phyloP scores from a whole-genome alignment of 35 echinoderm and acorn worm genomes.

The Amphiura filiformis region DNA sequence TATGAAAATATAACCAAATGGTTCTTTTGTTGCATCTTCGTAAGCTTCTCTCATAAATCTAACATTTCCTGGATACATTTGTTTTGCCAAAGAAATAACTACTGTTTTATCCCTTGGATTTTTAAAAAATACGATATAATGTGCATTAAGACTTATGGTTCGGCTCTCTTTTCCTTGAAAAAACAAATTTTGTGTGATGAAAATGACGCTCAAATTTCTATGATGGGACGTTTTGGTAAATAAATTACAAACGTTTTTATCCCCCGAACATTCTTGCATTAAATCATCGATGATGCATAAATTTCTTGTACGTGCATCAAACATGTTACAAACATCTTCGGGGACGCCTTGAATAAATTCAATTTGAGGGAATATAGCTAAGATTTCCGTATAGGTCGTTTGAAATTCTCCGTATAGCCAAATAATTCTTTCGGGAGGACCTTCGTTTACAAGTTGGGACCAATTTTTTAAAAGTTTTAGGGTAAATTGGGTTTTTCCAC shows the following conservation, averaged over 20 bases:
- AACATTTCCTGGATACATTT: conserved; percentile 46
- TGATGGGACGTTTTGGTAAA: conserved; percentile 70
- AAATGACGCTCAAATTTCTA: conserved; percentile 54
- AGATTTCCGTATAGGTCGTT: conserved; percentile 24
- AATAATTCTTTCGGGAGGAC: conserved; percentile 38
- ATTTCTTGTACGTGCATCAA: conserved; percentile 40
- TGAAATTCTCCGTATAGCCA: conserved; percentile 76
- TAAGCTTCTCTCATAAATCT: conserved; percentile 41
- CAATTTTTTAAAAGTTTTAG: conserved; percentile 49
- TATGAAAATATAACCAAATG: conserved; percentile 45
- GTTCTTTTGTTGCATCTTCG: conserved; percentile 25
- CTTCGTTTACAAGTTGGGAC: conserved; percentile 20
- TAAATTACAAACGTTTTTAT: conserved; percentile 43
- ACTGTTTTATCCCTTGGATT: conserved; percentile 50
- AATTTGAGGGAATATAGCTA: conserved; percentile 8
- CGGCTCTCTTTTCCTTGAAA: conserved; percentile 58
- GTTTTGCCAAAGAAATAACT: conserved; percentile 46
- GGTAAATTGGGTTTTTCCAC: conserved; percentile 55
- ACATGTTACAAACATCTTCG: conserved; percentile 12
- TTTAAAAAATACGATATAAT: conserved; percentile 64
- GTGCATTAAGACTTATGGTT: conserved; percentile 70
- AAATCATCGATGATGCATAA: conserved; percentile 69
- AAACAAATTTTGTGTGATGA: conserved; percentile 66
- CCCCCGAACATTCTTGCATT: conserved; percentile 49
- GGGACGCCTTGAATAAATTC: conserved; percentile 54